Base-by-base conservation (phyloP, 2,797 vertebrate genomes). In the Acanthurus tractus region DNA sequence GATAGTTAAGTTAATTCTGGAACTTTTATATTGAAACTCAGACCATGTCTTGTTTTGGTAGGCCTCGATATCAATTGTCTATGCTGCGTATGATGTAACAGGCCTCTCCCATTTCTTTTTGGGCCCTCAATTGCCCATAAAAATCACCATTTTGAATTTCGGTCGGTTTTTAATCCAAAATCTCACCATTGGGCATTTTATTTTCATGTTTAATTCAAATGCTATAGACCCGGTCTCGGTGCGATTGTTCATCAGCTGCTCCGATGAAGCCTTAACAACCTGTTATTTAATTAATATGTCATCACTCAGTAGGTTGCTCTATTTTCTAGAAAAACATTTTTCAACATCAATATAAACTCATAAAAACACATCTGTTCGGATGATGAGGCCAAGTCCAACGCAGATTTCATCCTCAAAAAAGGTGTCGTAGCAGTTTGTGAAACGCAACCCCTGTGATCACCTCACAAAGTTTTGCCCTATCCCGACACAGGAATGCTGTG, bases 401-500 rank as follows among this genome's bases (percentile, higher is more conserved):
- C 70, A 48, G 63, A 56, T 55, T 67, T 63, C 63, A 67, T 64
- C 49, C 45, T 62, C 29, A 23, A 34, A 52, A 29, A 50, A 63
- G 58, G 63, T 84, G 66, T 66, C 78, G 84, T 86, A 81, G 75
- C 79, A 78, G 69, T 84, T 80, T 59, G 48, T 1, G 57, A 66
- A 78, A 71, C 74, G 48, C 76, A 71, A 53, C 62, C 45, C 55
- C 38, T 57, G 78, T 46, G 66, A 62, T 78, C 70, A 63, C 56
- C 71, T 79, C 78, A 29, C 73, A 84, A 89, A 90, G 76, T 91
- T 93, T 89, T 81, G 63, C 75, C 59, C 79, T 75, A 88, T 81
- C 89, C 67, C 64, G 25, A 64, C 70, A 73, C 57, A 63, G 81
- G 79, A 74, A 83, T 61, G 63, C 65, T 29, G 85, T 63, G 82